Percentiles rank a stretch among this genome's conserved stretches.
These are phyloP conservation scores for Temnothorax unifasciatus DNA, from an alignment of 2,888 invertebrate species.

Conservation along the genomic window DNA sequence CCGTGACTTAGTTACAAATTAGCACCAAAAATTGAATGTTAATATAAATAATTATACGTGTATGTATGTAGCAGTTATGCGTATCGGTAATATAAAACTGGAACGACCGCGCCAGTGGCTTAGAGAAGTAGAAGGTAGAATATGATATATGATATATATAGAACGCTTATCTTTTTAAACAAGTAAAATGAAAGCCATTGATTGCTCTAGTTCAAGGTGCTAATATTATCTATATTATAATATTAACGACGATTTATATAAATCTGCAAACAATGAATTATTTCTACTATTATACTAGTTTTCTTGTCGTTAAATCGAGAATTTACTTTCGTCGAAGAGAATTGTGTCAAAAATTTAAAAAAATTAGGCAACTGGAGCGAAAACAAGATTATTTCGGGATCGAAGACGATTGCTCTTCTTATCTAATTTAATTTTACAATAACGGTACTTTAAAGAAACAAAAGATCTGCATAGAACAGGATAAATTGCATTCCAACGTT, in stretches of 20 bases:
- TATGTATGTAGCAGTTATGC: background rate
- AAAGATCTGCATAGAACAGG: background rate
- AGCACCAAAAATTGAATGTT: background rate
- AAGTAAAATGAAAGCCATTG: slow-evolving; percentile 20
- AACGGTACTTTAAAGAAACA: background rate
- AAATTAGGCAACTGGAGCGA: background rate
- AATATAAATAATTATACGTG: slow-evolving; percentile 4
- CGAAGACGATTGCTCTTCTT: background rate
- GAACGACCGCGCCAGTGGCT: background rate
- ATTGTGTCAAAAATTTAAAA: background rate
- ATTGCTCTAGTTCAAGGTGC: slow-evolving; percentile 23
- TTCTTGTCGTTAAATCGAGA: background rate
- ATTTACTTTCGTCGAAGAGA: slow-evolving; percentile 13
- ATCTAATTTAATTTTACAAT: background rate
- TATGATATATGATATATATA: background rate
- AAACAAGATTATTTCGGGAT: background rate
- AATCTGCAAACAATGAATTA: background rate
- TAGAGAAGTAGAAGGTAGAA: background rate
- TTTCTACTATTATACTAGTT: background rate
- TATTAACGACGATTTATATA: background rate
- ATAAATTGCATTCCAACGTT: slow-evolving; percentile 27
- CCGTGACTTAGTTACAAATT: background rate
- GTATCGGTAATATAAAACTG: slow-evolving; percentile 23
- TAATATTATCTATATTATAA: background rate
- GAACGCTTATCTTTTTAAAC: slow-evolving; percentile 12